Evolutionary conservation across 1,140 invertebrate genomes (phyloP).

Genomic region (Drosophila novamexicana): DNA sequence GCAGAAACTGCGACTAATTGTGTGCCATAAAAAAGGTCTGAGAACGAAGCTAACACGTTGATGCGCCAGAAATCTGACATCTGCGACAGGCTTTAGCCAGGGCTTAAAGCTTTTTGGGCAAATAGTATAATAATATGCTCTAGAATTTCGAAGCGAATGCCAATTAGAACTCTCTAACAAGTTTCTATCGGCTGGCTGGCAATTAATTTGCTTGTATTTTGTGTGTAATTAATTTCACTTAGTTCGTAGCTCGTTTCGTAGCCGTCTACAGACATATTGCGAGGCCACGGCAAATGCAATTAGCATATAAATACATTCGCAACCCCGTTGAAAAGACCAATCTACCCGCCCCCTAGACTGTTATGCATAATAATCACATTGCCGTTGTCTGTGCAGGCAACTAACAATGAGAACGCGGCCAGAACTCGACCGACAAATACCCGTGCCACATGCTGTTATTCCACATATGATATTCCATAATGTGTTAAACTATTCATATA

Average conservation of each 20-base stretch:
- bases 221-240: slow-evolving; percentile 37
- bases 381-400: background rate
- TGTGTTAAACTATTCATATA: background rate
- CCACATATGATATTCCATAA: background rate
- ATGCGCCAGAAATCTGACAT: too few relatives aligned
- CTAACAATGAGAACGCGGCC: slow-evolving; percentile 6
- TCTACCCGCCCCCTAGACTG: slow-evolving; percentile 1
- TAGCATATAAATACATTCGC: slow-evolving; percentile 65
- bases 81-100: background rate
- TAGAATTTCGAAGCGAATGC: slow-evolving; percentile 1
- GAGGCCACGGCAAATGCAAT: slow-evolving; percentile 55
- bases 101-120: background rate
- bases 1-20: slow-evolving; percentile 15
- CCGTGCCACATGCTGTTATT: slow-evolving; percentile 15
- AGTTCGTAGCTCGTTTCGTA: background rate
- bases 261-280: slow-evolving; percentile 3
- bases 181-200: slow-evolving; percentile 10
- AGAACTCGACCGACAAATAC: slow-evolving; percentile 23
- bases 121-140: background rate
- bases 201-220: slow-evolving; percentile 32
- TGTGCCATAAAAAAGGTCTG: background rate
- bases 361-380: slow-evolving; percentile 33
- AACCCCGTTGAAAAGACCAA: slow-evolving; percentile 30
- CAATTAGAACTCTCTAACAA: slow-evolving; percentile 30
- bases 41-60: too few relatives aligned